Evolutionary conservation across 2,797 vertebrate genomes (phyloP).

Genomic region (Chelonia mydas): DNA sequence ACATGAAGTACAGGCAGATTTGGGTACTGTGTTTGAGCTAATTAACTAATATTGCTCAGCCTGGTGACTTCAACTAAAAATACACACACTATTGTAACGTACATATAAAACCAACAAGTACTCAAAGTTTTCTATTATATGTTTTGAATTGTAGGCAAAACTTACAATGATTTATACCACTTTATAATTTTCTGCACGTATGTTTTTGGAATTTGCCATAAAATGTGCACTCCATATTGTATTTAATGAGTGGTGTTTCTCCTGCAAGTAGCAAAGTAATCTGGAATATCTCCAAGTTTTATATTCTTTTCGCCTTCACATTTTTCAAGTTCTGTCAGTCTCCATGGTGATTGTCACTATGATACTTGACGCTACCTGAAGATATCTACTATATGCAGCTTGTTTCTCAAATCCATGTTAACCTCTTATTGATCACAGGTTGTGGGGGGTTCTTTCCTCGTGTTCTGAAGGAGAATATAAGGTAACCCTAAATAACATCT

Average conservation of each 20-base stretch:
- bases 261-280: not conserved
- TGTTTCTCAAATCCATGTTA: not conserved
- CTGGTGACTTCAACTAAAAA: not conserved
- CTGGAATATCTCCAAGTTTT: not conserved
- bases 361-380: not conserved
- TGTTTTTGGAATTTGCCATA: not conserved
- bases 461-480: not conserved
- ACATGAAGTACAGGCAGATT: not conserved
- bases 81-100: not conserved
- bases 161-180: not conserved
- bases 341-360: not conserved
- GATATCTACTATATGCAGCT: not conserved
- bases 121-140: not conserved
- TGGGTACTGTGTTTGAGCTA: not conserved
- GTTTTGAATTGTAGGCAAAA: not conserved
- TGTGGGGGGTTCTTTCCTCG: not conserved
- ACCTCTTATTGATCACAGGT: not conserved
- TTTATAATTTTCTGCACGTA: not conserved
- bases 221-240: not conserved
- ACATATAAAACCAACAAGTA: not conserved
- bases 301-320: not conserved
- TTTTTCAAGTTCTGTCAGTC: not conserved
- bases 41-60: not conserved
- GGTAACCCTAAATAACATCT: not conserved
- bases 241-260: not conserved